Percentiles rank a stretch among this genome's conserved stretches.
Conservation (phyloP, 2,888 invertebrate genomes). For the Oxystoma pomonae region DNA sequence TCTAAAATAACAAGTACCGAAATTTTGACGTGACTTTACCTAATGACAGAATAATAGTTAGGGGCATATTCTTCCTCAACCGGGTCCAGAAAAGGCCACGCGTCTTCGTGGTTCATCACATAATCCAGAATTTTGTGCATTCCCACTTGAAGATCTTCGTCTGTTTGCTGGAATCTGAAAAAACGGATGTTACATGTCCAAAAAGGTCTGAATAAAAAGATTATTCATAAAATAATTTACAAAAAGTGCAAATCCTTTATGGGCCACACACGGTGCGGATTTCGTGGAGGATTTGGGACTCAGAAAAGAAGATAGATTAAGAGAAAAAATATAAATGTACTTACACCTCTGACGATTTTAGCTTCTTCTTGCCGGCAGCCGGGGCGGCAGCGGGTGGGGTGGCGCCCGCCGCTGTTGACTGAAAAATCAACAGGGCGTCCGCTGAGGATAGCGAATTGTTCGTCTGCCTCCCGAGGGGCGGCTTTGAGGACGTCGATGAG, state of each 20-base stretch:
- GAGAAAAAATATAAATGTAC: no score
- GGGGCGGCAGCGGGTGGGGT: slow-evolving; percentile 29
- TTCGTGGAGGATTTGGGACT: no score
- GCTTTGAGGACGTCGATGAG: slow-evolving; percentile 5
- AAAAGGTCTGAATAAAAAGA: background rate
- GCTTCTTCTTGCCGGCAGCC: slow-evolving; percentile 32
- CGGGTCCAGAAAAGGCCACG: slow-evolving; percentile 92
- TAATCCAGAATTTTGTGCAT: slow-evolving; percentile 90
- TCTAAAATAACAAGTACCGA: no score
- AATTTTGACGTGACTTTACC: no score
- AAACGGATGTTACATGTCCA: slow-evolving; percentile 14
- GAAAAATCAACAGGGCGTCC: slow-evolving; percentile 79
- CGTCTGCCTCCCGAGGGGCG: slow-evolving; percentile 69
- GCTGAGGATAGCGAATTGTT: slow-evolving; percentile 83
- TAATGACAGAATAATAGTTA: slow-evolving; percentile 70
- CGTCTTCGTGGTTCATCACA: slow-evolving; percentile 83
- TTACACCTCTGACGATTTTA: slow-evolving; percentile 69
- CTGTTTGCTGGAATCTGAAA: slow-evolving; percentile 71
- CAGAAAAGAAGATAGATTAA: no score
- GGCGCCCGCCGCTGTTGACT: slow-evolving; percentile 46
- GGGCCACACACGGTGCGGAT: no score
- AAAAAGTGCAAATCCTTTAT: no score
- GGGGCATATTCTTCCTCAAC: slow-evolving; percentile 92
- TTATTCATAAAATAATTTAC: background rate
- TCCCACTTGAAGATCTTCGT: slow-evolving; percentile 82